A percentile compares a stretch with the other conserved stretches of the same genome.
phyloP scores from a whole-genome alignment of 2,888 invertebrate species.

The Oligia latruncula region DNA sequence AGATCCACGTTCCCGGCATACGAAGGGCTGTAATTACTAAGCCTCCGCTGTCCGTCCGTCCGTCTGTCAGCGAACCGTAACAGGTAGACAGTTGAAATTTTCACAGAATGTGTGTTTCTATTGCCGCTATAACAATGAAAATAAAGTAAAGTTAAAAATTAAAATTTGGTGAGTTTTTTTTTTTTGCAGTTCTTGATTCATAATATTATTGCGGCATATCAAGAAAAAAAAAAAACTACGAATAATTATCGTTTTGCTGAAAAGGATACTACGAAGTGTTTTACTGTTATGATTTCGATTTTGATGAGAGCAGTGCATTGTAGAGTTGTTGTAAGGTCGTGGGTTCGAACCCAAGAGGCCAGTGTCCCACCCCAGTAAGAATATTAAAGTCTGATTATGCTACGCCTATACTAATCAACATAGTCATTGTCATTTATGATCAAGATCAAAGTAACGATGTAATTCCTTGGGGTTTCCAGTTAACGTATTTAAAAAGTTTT shows the following conservation, averaged over 20 bases:
- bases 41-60: not conserved
- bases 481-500: constrained; percentile 5
- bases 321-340: too few species aligned
- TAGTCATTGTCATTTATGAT: not conserved
- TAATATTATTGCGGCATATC: too few species aligned
- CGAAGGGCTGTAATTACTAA: not conserved
- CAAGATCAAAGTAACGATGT: not conserved
- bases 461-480: too few species aligned
- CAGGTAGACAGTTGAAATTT: not conserved
- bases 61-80: not conserved
- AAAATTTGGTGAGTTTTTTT: not conserved
- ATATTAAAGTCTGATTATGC: not conserved
- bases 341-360: too few species aligned
- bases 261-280: not conserved
- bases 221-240: too few species aligned
- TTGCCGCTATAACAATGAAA: not conserved
- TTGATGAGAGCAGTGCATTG: too few species aligned
- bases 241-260: not conserved
- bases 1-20: too few species aligned
- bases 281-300: not conserved
- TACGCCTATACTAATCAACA: not conserved
- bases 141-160: not conserved
- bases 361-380: not conserved
- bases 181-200: too few species aligned
- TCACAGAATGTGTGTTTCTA: not conserved